phyloP scores from a whole-genome alignment of 2,113 vertebrate species.

The Willisornis vidua region DNA sequence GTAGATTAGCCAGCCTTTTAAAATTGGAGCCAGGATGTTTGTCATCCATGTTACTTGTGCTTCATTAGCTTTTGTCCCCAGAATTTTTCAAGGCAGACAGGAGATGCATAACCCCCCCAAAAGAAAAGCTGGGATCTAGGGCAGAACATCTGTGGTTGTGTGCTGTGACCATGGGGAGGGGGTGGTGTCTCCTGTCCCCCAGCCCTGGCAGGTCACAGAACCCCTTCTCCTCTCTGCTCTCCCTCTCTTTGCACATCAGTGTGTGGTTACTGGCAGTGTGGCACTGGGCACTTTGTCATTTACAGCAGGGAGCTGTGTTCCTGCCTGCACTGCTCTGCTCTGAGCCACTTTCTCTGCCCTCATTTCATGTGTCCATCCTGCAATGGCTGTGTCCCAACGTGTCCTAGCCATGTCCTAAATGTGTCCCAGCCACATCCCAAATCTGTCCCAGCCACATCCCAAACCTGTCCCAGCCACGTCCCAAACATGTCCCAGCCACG shows the following conservation, averaged over 20 bases:
- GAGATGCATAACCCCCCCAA: accelerated
- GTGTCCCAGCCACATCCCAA: too few species aligned
- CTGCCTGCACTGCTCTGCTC: neutral
- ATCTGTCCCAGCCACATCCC: too few species aligned
- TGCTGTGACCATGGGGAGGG: neutral
- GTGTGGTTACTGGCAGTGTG: accelerated
- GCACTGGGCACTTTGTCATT: accelerated
- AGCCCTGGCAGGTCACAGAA: neutral
- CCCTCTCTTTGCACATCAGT: neutral
- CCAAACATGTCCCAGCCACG: too few species aligned
- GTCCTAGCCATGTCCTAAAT: neutral
- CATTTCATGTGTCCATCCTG: neutral
- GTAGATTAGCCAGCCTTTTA: neutral
- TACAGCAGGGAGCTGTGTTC: neutral
- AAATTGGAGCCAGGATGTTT: neutral
- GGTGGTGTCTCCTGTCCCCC: neutral
- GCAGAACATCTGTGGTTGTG: accelerated
- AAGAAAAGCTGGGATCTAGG: accelerated
- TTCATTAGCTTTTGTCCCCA: neutral
- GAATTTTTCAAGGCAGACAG: neutral
- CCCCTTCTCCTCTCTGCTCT: neutral
- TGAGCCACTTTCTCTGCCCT: neutral
- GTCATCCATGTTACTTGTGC: neutral
- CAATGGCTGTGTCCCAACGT: accelerated
- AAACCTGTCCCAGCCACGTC: too few species aligned